Percentiles rank a stretch among this genome's conserved stretches.
Evolutionary conservation across 2,797 vertebrate species (phyloP).

Genomic region (Fratercula arctica): DNA sequence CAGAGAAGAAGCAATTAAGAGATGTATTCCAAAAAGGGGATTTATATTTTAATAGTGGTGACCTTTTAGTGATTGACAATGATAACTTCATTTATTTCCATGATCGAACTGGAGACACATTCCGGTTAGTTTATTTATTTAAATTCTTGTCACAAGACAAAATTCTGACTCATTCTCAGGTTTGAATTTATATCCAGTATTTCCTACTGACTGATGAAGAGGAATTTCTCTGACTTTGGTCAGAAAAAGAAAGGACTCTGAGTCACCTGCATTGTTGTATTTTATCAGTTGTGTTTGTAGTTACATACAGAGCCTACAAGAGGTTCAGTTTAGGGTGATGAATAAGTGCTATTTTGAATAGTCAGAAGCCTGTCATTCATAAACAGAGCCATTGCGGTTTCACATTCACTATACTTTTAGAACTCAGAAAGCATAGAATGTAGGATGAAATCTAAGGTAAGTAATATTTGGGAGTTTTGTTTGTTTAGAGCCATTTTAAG

Average conservation of each 20-base stretch:
- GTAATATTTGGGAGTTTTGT: background rate
- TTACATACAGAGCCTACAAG: background rate
- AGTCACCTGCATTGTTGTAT: background rate
- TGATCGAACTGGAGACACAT: conserved; percentile 90
- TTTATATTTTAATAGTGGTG: conserved; percentile 87
- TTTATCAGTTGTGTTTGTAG: background rate
- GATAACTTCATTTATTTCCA: conserved; percentile 90
- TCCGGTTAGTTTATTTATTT: conserved; percentile 78
- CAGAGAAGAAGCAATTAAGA: conserved; percentile 85
- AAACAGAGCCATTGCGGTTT: background rate
- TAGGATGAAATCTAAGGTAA: background rate
- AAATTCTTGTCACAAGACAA: background rate
- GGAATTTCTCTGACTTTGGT: background rate
- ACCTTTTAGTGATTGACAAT: conserved; percentile 82
- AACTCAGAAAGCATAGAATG: background rate
- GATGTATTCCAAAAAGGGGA: conserved; percentile 89
- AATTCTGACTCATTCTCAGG: background rate
- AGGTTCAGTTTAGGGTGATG: background rate
- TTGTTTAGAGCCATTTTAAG: background rate
- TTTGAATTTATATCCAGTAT: background rate
- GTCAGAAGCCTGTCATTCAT: background rate
- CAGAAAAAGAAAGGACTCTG: background rate
- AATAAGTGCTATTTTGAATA: background rate
- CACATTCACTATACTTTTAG: background rate
- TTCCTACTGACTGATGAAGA: background rate